Percentiles rank a stretch among this genome's conserved stretches.
Conservation (phyloP, 2,113 vertebrate genomes). For the Plectropomus leopardus region DNA sequence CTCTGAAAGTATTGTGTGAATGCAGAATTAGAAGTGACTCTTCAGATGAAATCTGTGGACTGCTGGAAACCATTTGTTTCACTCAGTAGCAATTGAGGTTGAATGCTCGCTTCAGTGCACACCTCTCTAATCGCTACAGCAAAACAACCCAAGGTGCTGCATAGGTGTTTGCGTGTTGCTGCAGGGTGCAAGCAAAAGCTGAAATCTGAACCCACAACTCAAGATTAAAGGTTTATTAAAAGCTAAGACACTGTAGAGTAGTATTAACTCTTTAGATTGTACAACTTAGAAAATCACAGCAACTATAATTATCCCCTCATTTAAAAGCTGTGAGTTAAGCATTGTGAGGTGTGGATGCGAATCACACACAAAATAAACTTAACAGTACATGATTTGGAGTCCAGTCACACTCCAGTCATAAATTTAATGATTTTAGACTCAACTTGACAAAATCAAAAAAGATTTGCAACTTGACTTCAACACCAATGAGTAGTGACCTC, state of each 20-base stretch:
- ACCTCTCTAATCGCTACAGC: neutral
- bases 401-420: too few species aligned
- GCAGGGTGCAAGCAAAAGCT: constrained; percentile 9
- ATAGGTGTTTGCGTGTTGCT: constrained; percentile 2
- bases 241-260: neutral
- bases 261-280: neutral
- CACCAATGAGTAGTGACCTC: too few species aligned
- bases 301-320: neutral
- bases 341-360: too few species aligned
- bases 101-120: neutral
- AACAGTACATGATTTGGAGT: too few species aligned
- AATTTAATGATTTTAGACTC: too few species aligned
- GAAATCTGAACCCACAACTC: constrained; percentile 19
- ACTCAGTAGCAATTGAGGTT: neutral
- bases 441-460: too few species aligned
- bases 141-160: neutral
- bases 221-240: constrained; percentile 37
- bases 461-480: too few species aligned
- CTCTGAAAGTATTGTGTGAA: neutral
- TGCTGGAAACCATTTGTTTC: constrained; percentile 7
- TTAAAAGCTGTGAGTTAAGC: constrained; percentile 2
- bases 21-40: neutral
- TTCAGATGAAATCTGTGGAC: neutral
- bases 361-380: too few species aligned
- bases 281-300: neutral